phyloP scores from a whole-genome alignment of 2,797 vertebrate genomes.

The Danio choprae region DNA sequence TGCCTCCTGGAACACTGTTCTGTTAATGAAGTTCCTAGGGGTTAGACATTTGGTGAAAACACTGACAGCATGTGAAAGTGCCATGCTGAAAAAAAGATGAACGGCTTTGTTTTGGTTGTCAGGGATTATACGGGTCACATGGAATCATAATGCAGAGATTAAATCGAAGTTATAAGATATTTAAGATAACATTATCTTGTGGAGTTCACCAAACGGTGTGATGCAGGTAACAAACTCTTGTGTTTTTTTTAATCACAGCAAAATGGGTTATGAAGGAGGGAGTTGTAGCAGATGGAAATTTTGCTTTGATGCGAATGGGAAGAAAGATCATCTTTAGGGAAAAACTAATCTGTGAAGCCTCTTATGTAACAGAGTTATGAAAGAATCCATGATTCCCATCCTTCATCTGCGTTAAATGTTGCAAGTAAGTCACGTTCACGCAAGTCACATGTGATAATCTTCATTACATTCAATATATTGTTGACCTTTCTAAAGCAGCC shows the following conservation, averaged over 20 bases:
- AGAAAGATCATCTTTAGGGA: constrained; percentile 31
- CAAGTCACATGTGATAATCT: constrained; percentile 5
- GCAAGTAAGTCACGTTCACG: constrained; percentile 19
- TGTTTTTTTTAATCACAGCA: neutral
- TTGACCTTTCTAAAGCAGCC: constrained; percentile 44
- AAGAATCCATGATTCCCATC: constrained; percentile 25
- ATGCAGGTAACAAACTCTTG: neutral
- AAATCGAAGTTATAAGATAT: constrained; percentile 30
- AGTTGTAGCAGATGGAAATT: neutral
- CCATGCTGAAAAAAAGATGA: constrained; percentile 58
- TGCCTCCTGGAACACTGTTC: constrained; percentile 7
- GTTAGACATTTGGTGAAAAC: neutral
- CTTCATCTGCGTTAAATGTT: neutral
- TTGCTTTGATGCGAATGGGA: constrained; percentile 15
- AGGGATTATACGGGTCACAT: constrained; percentile 50
- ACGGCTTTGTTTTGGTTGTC: constrained; percentile 54
- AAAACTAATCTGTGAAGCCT: constrained; percentile 32
- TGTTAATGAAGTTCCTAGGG: constrained; percentile 30
- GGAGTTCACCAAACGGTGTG: neutral
- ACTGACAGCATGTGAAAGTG: constrained; percentile 38
- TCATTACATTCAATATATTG: constrained; percentile 26
- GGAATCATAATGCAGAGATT: constrained; percentile 22
- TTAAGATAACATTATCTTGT: neutral
- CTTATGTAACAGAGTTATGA: constrained; percentile 39
- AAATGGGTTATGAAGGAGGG: neutral